Conservation (phyloP, 2,113 vertebrate genomes). For the Atrichornis clamosus region DNA sequence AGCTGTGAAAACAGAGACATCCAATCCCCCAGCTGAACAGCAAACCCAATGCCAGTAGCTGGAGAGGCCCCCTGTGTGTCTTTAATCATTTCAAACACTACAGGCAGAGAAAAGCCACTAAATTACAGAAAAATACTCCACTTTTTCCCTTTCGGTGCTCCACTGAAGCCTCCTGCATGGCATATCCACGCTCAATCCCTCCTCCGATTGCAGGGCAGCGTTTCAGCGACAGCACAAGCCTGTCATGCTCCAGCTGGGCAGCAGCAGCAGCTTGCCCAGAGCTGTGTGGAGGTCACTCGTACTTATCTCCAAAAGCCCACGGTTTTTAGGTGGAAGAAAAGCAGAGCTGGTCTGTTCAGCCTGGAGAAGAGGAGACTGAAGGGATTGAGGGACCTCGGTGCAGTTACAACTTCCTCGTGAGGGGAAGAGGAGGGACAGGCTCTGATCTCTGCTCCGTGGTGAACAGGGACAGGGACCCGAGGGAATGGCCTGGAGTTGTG, state of each 20-base stretch:
- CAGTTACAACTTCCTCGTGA: neutral
- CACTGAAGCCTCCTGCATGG: neutral
- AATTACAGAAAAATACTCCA: neutral
- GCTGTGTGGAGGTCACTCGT: neutral
- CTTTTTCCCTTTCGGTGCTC: neutral
- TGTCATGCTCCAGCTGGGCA: neutral
- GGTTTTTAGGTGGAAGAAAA: neutral
- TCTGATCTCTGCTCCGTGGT: neutral
- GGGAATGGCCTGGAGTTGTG: neutral
- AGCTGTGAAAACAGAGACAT: constrained; percentile 15
- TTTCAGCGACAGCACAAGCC: neutral
- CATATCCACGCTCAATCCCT: neutral
- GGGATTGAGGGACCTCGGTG: neutral
- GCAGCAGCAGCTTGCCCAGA: neutral
- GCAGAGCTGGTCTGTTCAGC: neutral
- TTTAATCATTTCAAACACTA: constrained; percentile 10
- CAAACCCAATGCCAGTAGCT: neutral
- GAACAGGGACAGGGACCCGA: neutral
- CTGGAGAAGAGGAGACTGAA: neutral
- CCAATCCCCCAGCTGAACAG: neutral
- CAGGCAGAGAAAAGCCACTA: neutral
- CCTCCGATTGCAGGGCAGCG: neutral
- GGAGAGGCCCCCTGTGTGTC: neutral
- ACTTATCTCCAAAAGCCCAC: neutral
- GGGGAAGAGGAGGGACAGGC: neutral